These are phyloP conservation scores for Euzophera pinguis DNA, from an alignment of 2,888 invertebrate species.

Conservation along the genomic window DNA sequence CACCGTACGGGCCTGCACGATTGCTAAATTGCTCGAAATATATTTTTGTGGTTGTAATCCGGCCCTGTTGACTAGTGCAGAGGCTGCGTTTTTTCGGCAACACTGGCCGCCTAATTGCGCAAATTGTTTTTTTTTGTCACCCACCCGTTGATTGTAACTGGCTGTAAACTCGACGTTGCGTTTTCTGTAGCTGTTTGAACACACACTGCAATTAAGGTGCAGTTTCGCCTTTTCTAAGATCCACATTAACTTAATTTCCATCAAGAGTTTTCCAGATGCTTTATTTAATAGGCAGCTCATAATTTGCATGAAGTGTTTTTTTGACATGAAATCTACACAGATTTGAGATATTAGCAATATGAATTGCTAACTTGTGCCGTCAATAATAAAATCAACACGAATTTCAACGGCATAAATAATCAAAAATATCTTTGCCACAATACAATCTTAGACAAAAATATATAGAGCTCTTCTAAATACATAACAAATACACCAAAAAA, in stretches of 20 bases:
- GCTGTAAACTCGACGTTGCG: slow-evolving; percentile 8
- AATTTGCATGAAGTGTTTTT: no score
- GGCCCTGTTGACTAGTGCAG: slow-evolving; percentile 46
- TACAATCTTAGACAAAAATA: no score
- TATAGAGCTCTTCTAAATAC: background rate
- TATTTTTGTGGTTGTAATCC: slow-evolving; percentile 57
- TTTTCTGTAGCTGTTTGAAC: slow-evolving; percentile 4
- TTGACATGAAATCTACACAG: no score
- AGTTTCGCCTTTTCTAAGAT: background rate
- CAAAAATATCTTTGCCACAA: no score
- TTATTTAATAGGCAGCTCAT: background rate
- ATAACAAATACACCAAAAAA: slow-evolving; percentile 41
- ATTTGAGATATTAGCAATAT: no score
- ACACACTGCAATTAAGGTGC: slow-evolving; percentile 9
- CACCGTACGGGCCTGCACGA: slow-evolving; percentile 57
- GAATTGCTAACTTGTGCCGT: no score
- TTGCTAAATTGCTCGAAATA: slow-evolving; percentile 52
- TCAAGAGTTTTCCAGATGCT: background rate
- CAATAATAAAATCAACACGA: no score
- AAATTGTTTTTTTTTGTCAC: slow-evolving; percentile 33
- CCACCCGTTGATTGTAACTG: slow-evolving; percentile 24
- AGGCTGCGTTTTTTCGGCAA: slow-evolving; percentile 47
- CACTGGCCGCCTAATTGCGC: slow-evolving; percentile 50
- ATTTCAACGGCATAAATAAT: no score
- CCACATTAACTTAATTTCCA: slow-evolving; percentile 9